These are phyloP conservation scores for Callinectes sapidus DNA, from an alignment of 2,888 invertebrate genomes.

Conservation along the genomic window DNA sequence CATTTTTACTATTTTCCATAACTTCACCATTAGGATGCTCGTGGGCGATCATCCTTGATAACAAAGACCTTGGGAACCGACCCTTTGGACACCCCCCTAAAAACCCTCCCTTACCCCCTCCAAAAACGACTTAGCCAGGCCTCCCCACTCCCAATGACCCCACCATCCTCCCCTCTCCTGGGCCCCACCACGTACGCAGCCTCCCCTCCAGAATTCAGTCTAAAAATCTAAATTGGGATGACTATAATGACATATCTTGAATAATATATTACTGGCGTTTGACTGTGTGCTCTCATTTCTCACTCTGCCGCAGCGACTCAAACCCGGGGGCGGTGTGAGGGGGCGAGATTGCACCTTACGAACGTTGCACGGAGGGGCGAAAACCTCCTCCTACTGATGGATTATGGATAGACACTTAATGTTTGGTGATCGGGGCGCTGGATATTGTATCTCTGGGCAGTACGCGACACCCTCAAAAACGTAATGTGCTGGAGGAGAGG, in stretches of 20 bases:
- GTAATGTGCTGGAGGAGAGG: constrained; percentile 61
- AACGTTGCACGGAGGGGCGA: constrained; percentile 2
- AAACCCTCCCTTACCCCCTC: not conserved
- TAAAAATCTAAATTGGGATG: constrained; percentile 70
- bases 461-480: constrained; percentile 69
- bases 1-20: constrained; percentile 66
- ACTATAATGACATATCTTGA: constrained; percentile 70
- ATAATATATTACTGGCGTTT: constrained; percentile 71
- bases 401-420: constrained; percentile 56
- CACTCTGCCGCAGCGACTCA: constrained; percentile 55
- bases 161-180: not conserved
- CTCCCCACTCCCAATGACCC: not conserved
- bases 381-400: not conserved
- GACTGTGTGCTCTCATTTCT: constrained; percentile 68
- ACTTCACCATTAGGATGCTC: constrained; percentile 62
- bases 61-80: constrained; percentile 58
- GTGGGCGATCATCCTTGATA: constrained; percentile 57
- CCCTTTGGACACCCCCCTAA: constrained; percentile 41
- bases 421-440: constrained; percentile 59
- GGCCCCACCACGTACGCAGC: constrained; percentile 16
- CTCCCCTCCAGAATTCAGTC: constrained; percentile 58
- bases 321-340: not conserved
- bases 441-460: constrained; percentile 71
- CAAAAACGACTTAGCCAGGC: not conserved
- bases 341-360: constrained; percentile 32